A percentile compares a stretch with the other conserved stretches of the same genome.
Conservation (phyloP, 2,797 vertebrate genomes). For the Pseudochromis fuscus region DNA sequence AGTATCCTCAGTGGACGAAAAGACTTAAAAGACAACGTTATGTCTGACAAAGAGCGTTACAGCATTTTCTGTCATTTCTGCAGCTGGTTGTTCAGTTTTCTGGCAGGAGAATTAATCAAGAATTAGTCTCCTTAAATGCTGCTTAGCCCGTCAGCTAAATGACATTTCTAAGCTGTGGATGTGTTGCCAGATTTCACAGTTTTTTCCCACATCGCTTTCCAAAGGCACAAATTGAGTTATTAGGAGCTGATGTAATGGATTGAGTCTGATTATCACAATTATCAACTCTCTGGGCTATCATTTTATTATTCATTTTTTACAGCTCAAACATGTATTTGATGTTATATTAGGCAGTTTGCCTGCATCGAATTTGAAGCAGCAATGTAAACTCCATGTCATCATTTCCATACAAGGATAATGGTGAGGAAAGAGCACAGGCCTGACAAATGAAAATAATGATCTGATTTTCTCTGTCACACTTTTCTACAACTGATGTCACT, state of each 20-base stretch:
- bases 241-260: slow-evolving; percentile 60
- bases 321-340: slow-evolving; percentile 23
- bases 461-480: slow-evolving; percentile 14
- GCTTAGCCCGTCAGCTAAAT: slow-evolving; percentile 36
- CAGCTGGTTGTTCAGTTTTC: slow-evolving; percentile 28
- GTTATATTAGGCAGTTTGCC: slow-evolving; percentile 53
- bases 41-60: not conserved
- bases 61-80: slow-evolving; percentile 23
- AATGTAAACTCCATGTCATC: slow-evolving; percentile 15
- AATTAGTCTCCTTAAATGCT: slow-evolving; percentile 28
- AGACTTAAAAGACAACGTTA: not conserved
- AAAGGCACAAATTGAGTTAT: slow-evolving; percentile 24
- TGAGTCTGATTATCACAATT: slow-evolving; percentile 51
- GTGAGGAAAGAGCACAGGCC: not conserved
- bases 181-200: slow-evolving; percentile 39
- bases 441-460: slow-evolving; percentile 34
- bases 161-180: slow-evolving; percentile 20
- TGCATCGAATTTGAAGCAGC: slow-evolving; percentile 25
- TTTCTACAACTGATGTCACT: slow-evolving; percentile 11
- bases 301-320: slow-evolving; percentile 19
- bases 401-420: slow-evolving; percentile 24
- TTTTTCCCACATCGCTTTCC: slow-evolving; percentile 48
- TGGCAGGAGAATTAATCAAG: slow-evolving; percentile 32
- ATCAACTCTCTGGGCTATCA: slow-evolving; percentile 36
- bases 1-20: not conserved